Percentiles rank a stretch among this genome's conserved stretches.
Conservation (phyloP, 2,113 vertebrate genomes). For the Catharus minimus region DNA sequence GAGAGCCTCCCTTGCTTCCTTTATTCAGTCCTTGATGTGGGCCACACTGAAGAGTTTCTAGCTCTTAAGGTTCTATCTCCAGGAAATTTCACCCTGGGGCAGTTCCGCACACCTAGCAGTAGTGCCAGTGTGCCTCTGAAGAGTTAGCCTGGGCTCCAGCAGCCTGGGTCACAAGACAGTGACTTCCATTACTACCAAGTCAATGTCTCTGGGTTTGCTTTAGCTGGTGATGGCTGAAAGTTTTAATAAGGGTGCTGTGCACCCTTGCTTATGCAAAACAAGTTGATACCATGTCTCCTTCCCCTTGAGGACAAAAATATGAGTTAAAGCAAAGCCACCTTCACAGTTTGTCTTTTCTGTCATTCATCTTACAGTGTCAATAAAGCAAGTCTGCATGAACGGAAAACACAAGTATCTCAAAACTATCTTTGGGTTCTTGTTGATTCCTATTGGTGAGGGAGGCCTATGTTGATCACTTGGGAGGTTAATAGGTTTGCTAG, state of each 20-base stretch:
- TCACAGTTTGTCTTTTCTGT: background rate
- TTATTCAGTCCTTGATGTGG: too few species aligned
- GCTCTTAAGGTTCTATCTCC: too few species aligned
- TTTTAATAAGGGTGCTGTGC: background rate
- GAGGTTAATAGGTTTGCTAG: background rate
- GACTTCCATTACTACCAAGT: background rate
- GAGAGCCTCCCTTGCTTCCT: too few species aligned
- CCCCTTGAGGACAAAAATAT: background rate
- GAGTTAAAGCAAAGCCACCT: background rate
- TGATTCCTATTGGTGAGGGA: background rate
- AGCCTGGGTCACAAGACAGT: background rate
- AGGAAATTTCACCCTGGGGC: too few species aligned
- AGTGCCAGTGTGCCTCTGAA: too few species aligned
- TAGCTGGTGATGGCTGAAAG: background rate
- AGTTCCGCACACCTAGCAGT: too few species aligned
- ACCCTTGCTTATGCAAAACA: background rate
- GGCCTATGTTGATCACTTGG: background rate
- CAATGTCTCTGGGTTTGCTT: background rate
- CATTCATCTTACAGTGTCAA: background rate
- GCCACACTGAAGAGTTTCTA: too few species aligned
- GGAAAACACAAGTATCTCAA: background rate
- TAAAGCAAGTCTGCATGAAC: fast-evolving
- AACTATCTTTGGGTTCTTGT: background rate
- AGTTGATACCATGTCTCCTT: background rate
- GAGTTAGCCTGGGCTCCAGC: too few species aligned